Evolutionary conservation across 2,797 vertebrate species (phyloP), one percentile per base, ranked within the genome.

Genomic region (Mastacembelus armatus): DNA sequence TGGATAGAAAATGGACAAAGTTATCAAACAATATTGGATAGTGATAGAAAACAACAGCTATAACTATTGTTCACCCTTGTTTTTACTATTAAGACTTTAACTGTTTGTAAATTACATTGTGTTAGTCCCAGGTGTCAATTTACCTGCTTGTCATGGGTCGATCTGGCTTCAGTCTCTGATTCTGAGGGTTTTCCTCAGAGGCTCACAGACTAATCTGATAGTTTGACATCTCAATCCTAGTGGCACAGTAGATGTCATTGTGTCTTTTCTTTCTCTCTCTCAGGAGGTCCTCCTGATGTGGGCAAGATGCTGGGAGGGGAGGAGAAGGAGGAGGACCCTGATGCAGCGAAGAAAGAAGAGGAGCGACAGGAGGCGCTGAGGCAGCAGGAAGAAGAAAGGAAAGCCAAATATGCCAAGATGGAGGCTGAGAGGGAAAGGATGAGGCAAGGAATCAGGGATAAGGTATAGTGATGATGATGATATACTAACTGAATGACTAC

Each of bases 281-380:
- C 75, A 99, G 98, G 97, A 75, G 98, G 97, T 58, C 97, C 97
- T 81, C 98, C 98, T 75, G 98, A 99, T 91, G 97, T 99, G 92
- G 98, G 97, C 10, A 99, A 99, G 87, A 99, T 99, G 97, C 91
- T 99, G 19, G 97, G 98, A 2, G 97, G 96, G 7, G 97, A 99
- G 50, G 96, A 98, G 64, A 90, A 92, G 77, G 97, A 99, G 76
- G 97, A 99, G 86, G 98, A 99, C 84, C 98, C 98, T 0, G 98
- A 99, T 39, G 98, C 97, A 0, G 97, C 96, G 56, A 96, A 95
- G 93, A 99, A 99, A 77, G 97, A 99, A 85, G 98, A 99, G 69
- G 97, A 99, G 77, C 84, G 96, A 59, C 97, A 98, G 93, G 98
- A 99, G 85, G 98, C 98, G 0, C 95, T 99, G 72, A 92, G 95